These are phyloP conservation scores for Latheticus oryzae DNA, from an alignment of 2,888 invertebrate genomes.

Conservation along the genomic window DNA sequence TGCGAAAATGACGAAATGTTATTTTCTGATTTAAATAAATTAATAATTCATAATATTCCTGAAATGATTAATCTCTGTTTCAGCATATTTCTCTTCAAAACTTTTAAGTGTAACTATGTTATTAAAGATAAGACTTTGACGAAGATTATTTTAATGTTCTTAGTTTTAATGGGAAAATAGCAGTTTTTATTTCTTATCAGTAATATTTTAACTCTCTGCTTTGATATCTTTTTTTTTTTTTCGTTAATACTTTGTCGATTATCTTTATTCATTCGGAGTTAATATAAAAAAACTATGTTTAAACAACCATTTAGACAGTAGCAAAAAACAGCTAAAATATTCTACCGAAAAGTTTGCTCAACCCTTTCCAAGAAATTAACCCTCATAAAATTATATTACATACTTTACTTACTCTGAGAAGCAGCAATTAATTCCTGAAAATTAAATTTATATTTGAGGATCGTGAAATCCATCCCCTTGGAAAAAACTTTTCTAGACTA, in stretches of 20 bases:
- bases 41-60: slow-evolving; percentile 48
- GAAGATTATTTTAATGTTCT: slow-evolving; percentile 50
- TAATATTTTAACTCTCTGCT: slow-evolving; percentile 46
- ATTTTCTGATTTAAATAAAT: slow-evolving; percentile 47
- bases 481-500: slow-evolving; percentile 43
- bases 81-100: slow-evolving; percentile 47
- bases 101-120: slow-evolving; percentile 48
- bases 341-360: slow-evolving; percentile 14
- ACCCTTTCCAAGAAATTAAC: slow-evolving; percentile 40
- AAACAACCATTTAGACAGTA: slow-evolving; percentile 31
- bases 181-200: slow-evolving; percentile 52
- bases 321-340: slow-evolving; percentile 30
- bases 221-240: slow-evolving; percentile 46
- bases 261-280: slow-evolving; percentile 52
- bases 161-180: slow-evolving; percentile 42
- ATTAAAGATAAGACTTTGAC: slow-evolving; percentile 47
- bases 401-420: slow-evolving; percentile 57
- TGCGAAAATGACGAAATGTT: slow-evolving; percentile 41
- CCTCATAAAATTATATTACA: slow-evolving; percentile 55
- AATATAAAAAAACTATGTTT: slow-evolving; percentile 27
- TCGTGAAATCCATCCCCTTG: slow-evolving; percentile 2
- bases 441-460: slow-evolving; percentile 54
- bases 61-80: slow-evolving; percentile 44
- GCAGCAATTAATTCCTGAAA: slow-evolving; percentile 58
- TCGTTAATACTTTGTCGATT: slow-evolving; percentile 48